Percentiles rank a stretch among this genome's conserved stretches.
Conservation (phyloP, 2,797 vertebrate genomes). For the Lagothrix lagotricha region DNA sequence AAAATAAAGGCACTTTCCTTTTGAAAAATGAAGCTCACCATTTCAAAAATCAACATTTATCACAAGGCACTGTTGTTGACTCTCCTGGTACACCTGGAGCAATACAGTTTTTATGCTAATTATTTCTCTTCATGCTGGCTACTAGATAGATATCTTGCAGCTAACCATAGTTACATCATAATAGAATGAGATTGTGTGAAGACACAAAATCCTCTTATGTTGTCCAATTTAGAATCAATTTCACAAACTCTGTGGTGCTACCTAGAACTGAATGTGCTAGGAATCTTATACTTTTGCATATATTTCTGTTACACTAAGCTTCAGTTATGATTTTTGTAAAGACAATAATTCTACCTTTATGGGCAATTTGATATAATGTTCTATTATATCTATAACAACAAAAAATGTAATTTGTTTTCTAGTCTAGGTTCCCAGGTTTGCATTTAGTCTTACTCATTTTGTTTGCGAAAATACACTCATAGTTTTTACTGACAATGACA, state of each 20-base stretch:
- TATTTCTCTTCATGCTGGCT: constrained; percentile 64
- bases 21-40: constrained; percentile 35
- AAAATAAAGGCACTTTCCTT: not conserved
- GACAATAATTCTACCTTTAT: constrained; percentile 1
- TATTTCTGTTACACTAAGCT: constrained; percentile 43
- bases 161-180: constrained; percentile 70
- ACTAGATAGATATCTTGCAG: constrained; percentile 68
- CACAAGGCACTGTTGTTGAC: constrained; percentile 12
- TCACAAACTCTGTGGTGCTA: constrained; percentile 61
- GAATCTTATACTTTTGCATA: constrained; percentile 27
- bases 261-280: constrained; percentile 11
- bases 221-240: constrained; percentile 68
- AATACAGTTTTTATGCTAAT: constrained; percentile 66
- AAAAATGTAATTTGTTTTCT: not conserved
- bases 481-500: constrained; percentile 22
- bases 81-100: constrained; percentile 8
- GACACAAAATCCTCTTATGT: constrained; percentile 62
- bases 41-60: constrained; percentile 71
- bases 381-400: not conserved
- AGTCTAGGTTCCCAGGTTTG: not conserved
- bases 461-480: constrained; percentile 55
- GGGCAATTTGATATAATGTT: constrained; percentile 32
- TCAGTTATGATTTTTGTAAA: constrained; percentile 54
- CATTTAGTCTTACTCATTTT: constrained; percentile 51
- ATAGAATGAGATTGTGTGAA: constrained; percentile 59